Percentiles rank a stretch among this genome's conserved stretches.
phyloP scores from a whole-genome alignment of 1,140 invertebrate species.

The Trachelipus rathkii region DNA sequence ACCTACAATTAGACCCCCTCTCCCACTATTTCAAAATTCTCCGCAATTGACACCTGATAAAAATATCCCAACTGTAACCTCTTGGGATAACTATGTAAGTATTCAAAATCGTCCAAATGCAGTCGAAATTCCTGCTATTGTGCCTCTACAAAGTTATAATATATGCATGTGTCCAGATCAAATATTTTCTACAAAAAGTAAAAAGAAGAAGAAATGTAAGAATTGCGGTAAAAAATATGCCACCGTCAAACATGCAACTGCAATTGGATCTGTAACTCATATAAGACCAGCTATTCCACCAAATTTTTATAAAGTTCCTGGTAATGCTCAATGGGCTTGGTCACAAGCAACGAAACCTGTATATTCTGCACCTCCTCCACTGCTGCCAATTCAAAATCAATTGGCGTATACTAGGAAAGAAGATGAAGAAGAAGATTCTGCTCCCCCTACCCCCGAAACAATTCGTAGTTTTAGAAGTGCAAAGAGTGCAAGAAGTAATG shows the following conservation, averaged over 20 bases:
- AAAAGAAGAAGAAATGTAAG: conserved; percentile 45
- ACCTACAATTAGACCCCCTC: conserved; percentile 32
- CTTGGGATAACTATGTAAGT: neutral
- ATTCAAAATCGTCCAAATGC: neutral
- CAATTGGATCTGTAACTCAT: conserved; percentile 24
- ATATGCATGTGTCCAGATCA: conserved; percentile 36
- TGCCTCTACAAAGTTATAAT: conserved; percentile 33
- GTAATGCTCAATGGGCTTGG: conserved; percentile 35
- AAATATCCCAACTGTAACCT: neutral
- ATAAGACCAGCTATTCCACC: conserved; percentile 33
- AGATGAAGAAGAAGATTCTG: conserved; percentile 40
- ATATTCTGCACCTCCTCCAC: conserved; percentile 19
- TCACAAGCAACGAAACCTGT: conserved; percentile 30
- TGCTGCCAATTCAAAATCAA: neutral
- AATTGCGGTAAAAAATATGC: conserved; percentile 37
- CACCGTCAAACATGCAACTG: conserved; percentile 30
- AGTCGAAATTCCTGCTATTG: conserved; percentile 30
- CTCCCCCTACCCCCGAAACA: conserved; percentile 41
- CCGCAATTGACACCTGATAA: neutral
- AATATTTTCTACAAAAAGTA: conserved; percentile 32
- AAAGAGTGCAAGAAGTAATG: conserved; percentile 36
- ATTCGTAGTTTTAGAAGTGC: conserved; percentile 31
- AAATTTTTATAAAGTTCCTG: conserved; percentile 25
- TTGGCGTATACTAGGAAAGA: neutral
- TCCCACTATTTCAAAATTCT: conserved; percentile 34